A percentile compares a stretch with the other conserved stretches of the same genome.
Conservation (phyloP, 1,140 invertebrate genomes). For the Chlorops oryzae region DNA sequence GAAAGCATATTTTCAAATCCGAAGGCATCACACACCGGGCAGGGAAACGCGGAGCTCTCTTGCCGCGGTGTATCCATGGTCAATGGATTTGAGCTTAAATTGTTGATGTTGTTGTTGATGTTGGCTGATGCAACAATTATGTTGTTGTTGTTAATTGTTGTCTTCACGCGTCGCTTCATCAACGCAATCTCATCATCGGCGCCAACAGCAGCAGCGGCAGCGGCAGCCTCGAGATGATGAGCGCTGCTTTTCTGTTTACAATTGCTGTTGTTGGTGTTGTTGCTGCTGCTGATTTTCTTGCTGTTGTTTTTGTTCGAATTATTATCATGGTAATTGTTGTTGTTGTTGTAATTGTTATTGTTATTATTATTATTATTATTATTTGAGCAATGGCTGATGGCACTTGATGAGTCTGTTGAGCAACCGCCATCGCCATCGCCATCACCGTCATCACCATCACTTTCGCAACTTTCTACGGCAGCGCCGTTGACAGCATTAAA, state of each 20-base stretch:
- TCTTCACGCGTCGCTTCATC: conserved; percentile 28
- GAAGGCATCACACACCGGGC: conserved; percentile 56
- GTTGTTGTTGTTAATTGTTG: conserved; percentile 34
- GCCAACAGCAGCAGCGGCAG: conserved; percentile 4
- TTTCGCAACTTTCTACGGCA: conserved; percentile 39
- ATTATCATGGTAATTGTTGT: conserved; percentile 19
- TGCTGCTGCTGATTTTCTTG: conserved; percentile 27
- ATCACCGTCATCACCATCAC: too few relatives aligned
- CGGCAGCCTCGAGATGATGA: conserved; percentile 5
- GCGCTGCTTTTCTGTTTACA: conserved; percentile 25
- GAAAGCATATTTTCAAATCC: conserved; percentile 56
- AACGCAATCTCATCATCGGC: conserved; percentile 14
- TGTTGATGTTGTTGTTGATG: not conserved
- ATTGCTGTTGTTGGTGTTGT: conserved; percentile 10
- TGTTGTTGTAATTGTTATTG: conserved; percentile 23
- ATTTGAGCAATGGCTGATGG: conserved; percentile 23
- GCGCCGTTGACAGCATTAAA: conserved; percentile 14
- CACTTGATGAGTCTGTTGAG: conserved; percentile 41
- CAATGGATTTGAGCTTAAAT: too few relatives aligned
- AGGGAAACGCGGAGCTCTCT: conserved; percentile 39
- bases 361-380: conserved; percentile 17
- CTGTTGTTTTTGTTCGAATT: conserved; percentile 32
- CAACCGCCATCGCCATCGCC: conserved; percentile 46
- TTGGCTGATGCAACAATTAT: conserved; percentile 15
- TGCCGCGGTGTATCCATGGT: conserved; percentile 17